Percentiles rank a stretch among this genome's conserved stretches.
Conservation (phyloP, 2,797 vertebrate genomes). For the Amphiprion clarkii region DNA sequence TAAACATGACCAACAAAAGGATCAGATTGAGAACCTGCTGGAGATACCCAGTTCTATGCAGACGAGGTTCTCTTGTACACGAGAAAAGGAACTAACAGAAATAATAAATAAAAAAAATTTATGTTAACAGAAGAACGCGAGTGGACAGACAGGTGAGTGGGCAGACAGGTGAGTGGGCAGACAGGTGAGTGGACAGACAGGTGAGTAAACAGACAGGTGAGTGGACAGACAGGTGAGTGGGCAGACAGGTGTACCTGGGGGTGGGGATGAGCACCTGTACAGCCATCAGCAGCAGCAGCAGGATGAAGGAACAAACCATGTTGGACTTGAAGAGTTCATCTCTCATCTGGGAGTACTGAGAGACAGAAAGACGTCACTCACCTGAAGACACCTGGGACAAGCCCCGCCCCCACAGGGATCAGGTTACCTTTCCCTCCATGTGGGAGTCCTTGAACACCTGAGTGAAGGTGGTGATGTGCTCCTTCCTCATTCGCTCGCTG, state of each 20-base stretch:
- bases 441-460: constrained; percentile 76
- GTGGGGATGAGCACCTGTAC: constrained; percentile 56
- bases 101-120: too few relatives aligned
- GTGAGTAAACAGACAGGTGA: too few relatives aligned
- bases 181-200: too few relatives aligned
- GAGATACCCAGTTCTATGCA: neutral
- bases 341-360: constrained; percentile 96
- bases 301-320: constrained; percentile 96
- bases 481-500: constrained; percentile 75
- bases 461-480: constrained; percentile 75
- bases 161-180: too few relatives aligned
- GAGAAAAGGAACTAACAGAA: too few relatives aligned
- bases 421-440: constrained; percentile 75
- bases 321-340: constrained; percentile 99
- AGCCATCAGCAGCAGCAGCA: constrained; percentile 79
- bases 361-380: neutral
- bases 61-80: neutral
- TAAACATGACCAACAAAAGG: too few relatives aligned
- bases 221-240: too few relatives aligned
- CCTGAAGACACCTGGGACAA: neutral
- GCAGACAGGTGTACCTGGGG: constrained; percentile 50
- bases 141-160: too few relatives aligned
- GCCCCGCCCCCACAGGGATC: neutral
- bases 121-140: too few relatives aligned
- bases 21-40: too few relatives aligned